Percentiles rank a stretch among this genome's conserved stretches.
Conservation (phyloP, 2,113 vertebrate genomes). For the Morone chrysops region DNA sequence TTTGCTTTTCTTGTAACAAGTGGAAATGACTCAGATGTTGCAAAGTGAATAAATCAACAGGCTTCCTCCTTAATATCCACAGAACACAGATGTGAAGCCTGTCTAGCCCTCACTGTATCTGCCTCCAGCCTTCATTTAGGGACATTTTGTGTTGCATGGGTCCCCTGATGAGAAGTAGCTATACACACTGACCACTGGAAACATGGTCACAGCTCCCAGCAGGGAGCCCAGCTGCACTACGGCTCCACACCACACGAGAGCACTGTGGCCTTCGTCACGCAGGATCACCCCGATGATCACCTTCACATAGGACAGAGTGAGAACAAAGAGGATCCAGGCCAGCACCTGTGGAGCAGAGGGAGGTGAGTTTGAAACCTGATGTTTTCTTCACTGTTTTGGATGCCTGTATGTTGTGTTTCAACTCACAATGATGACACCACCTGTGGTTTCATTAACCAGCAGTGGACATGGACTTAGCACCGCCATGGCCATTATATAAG, state of each 20-base stretch:
- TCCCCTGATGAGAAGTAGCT: constrained; percentile 83
- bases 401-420: too few species aligned
- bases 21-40: too few species aligned
- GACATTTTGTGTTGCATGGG: constrained; percentile 83
- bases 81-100: background rate
- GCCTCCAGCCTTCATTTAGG: constrained; percentile 28
- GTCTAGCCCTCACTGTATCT: background rate
- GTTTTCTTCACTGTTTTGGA: too few species aligned
- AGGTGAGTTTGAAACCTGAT: background rate
- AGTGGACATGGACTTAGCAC: constrained; percentile 84
- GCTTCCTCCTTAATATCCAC: background rate
- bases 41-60: background rate
- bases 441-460: constrained; percentile 70
- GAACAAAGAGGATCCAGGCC: constrained; percentile 84
- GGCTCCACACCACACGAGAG: constrained; percentile 88
- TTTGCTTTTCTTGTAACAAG: background rate
- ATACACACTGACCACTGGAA: constrained; percentile 86
- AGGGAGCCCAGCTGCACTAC: constrained; percentile 90
- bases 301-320: constrained; percentile 87
- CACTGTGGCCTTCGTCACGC: constrained; percentile 87
- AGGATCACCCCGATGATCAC: constrained; percentile 87
- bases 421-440: constrained; percentile 84
- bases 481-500: constrained; percentile 83
- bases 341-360: constrained; percentile 76
- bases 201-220: constrained; percentile 86